Percentiles rank a stretch among this genome's conserved stretches.
Conservation (phyloP, 1,140 invertebrate species). For the Phenacoccus solenopsis region DNA sequence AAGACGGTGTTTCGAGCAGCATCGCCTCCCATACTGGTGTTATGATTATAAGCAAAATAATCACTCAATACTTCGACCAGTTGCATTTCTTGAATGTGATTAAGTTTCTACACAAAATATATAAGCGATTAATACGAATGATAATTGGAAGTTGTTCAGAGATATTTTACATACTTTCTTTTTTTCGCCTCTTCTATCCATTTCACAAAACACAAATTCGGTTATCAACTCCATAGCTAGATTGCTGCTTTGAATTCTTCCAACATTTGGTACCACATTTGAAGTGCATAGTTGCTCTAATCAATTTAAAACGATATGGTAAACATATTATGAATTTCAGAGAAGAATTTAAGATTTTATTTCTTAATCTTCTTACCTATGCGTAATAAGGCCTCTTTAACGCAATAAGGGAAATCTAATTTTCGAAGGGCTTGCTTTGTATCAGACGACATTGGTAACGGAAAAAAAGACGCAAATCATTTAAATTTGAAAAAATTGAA, state of each 20-base stretch:
- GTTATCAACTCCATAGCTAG: constrained; percentile 61
- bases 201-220: constrained; percentile 68
- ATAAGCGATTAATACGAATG: constrained; percentile 4
- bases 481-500: too few species aligned
- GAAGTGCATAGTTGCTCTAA: background rate
- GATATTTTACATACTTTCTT: constrained; percentile 28
- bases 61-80: constrained; percentile 60
- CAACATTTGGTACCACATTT: background rate
- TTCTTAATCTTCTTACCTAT: background rate
- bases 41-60: constrained; percentile 47
- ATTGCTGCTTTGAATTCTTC: constrained; percentile 27
- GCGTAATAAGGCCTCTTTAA: background rate
- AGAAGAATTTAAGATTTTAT: background rate
- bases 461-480: too few species aligned
- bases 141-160: background rate
- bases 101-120: constrained; percentile 34
- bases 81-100: constrained; percentile 57
- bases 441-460: constrained; percentile 12
- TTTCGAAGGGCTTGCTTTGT: background rate
- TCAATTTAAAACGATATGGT: background rate
- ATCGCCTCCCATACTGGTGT: constrained; percentile 40
- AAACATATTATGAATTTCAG: background rate
- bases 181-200: constrained; percentile 43
- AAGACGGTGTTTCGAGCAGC: constrained; percentile 67
- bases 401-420: background rate